Conservation (phyloP, 2,113 vertebrate genomes). For the Stigmatopora nigra region DNA sequence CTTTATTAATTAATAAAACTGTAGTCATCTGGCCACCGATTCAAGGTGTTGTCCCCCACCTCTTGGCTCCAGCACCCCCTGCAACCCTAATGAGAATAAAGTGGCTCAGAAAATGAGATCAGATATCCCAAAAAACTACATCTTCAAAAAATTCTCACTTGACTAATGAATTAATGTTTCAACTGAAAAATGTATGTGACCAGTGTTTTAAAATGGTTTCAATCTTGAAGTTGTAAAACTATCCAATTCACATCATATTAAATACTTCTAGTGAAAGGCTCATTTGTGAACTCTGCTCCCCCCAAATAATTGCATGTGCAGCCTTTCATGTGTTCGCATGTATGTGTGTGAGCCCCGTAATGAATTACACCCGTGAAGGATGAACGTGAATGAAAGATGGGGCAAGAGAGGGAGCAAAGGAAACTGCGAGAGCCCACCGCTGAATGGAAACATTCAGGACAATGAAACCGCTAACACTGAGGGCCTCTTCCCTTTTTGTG, state of each 20-base stretch:
- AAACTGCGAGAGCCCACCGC: background rate
- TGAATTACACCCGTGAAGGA: slow-evolving; percentile 26
- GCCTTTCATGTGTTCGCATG: slow-evolving; percentile 8
- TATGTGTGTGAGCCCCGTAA: slow-evolving; percentile 9
- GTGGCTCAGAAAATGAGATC: no score
- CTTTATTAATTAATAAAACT: background rate
- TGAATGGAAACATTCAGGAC: slow-evolving; percentile 26
- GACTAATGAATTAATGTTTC: background rate
- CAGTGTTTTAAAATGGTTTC: background rate
- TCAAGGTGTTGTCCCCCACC: no score
- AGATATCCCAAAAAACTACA: background rate
- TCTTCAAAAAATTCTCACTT: background rate
- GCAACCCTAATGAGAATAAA: no score
- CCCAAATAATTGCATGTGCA: background rate
- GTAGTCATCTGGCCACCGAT: no score
- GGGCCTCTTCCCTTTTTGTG: slow-evolving; percentile 20
- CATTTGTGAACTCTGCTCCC: background rate
- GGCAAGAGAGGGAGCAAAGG: slow-evolving; percentile 3
- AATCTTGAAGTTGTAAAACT: background rate
- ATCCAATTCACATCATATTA: background rate
- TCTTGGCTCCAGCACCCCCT: no score
- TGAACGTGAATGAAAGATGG: slow-evolving; percentile 4
- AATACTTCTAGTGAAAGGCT: background rate
- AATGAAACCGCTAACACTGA: slow-evolving; percentile 20
- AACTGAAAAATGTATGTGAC: background rate